Evolutionary conservation across 1,140 invertebrate genomes (phyloP), one percentile per base, ranked within the genome.

Genomic region (Bombus picipes): DNA sequence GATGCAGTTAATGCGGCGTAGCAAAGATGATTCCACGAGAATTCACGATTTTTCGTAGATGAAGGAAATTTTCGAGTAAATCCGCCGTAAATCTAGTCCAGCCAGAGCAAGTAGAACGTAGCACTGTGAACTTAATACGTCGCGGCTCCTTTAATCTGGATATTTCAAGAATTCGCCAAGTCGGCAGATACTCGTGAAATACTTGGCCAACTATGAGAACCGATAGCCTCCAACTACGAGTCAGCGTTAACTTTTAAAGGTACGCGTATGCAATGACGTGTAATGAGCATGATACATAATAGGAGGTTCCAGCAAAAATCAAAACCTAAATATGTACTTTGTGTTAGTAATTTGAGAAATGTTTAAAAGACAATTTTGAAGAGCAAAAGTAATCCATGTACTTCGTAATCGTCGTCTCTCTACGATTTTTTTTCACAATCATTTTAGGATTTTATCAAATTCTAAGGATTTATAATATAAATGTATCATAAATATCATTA

Each of bases 111-210:
- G n/a, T 66, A 66, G 62, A 66, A 66, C 62, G n/a, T 66, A 66
- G n/a, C 32, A 32, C 65, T 32, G n/a, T 28, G 10, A n/a, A n/a
- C 71, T 75, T 82, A 75, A 75, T 72, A 65, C 81, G 9, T 66
- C 81, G 32, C 9, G 72, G 3, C 32, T 15, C 37, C 68, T 81
- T 81, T 81, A 81, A 81, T 81, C 68, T 39, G 5, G 68, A 81
- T 62, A 73, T 81, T 73, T 81, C 79, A 72, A 57, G 47, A 57
- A 81, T 41, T 37, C 53, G 15, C 37, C 22, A 53, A 72, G 71
- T 66, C 41, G 53, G 71, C 39, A 34, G 59, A 75, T 72, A 65
- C 41, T 43, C 41, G n/a, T 62, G 57, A 28, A 43, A 82, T 82
- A 62, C 81, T 75, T 82, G n/a, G 18, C 22, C 39, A 82, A 82